Evolutionary conservation across 2,113 vertebrate species (phyloP).

Genomic region (Petrocephalus zakoni): DNA sequence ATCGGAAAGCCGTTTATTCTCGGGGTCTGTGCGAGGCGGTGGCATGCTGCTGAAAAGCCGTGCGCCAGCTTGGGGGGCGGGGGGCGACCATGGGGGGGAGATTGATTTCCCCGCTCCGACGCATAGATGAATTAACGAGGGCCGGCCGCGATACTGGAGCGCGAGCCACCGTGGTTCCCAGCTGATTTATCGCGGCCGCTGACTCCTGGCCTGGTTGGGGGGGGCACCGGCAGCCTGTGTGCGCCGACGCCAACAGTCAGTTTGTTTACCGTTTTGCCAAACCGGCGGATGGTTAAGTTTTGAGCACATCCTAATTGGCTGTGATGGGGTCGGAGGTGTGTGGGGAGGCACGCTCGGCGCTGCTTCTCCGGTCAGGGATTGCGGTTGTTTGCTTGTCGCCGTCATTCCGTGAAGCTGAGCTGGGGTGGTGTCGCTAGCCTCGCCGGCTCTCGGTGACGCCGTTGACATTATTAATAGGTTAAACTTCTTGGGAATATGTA

Average conservation of each 20-base stretch:
- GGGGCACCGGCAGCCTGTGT: not conserved
- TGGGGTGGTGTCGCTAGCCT: not conserved
- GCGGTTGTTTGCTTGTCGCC: not conserved
- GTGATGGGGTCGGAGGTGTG: not conserved
- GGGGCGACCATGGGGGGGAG: not conserved
- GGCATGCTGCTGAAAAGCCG: slow-evolving; percentile 16
- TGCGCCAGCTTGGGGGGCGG: slow-evolving; percentile 37
- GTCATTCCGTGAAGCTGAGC: not conserved
- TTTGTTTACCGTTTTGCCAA: slow-evolving; percentile 7
- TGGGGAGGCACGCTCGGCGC: not conserved
- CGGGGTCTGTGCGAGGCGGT: slow-evolving; percentile 50
- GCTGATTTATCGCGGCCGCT: slow-evolving; percentile 13
- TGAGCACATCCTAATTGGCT: not conserved
- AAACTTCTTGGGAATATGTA: slow-evolving; percentile 13
- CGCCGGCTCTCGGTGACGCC: not conserved
- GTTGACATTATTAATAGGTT: not conserved
- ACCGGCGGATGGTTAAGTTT: not conserved
- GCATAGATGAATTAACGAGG: slow-evolving; percentile 39
- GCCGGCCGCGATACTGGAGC: slow-evolving; percentile 31
- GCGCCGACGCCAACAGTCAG: not conserved
- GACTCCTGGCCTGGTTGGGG: not conserved
- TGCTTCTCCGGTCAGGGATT: not conserved
- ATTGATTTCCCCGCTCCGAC: slow-evolving; percentile 3
- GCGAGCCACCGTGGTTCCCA: slow-evolving; percentile 28
- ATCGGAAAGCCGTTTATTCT: slow-evolving; percentile 58